Conservation (phyloP, 2,113 vertebrate genomes). For the Gallinago paraguaiae region DNA sequence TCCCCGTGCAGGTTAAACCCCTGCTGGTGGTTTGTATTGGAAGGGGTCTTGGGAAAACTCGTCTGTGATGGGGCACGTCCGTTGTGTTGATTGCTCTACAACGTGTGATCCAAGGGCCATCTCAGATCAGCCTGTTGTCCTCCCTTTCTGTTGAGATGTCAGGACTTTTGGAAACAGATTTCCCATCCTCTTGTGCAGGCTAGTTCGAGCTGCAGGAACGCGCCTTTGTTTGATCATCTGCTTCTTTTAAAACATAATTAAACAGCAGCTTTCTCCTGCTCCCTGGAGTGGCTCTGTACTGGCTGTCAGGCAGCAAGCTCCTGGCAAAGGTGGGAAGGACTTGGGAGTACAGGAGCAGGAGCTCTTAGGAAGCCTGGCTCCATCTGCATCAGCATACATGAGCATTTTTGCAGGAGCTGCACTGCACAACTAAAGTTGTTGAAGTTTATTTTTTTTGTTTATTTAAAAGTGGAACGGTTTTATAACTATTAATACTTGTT, state of each 20-base stretch:
- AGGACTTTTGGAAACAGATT: neutral
- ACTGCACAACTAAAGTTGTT: neutral
- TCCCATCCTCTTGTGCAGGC: neutral
- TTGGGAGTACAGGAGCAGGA: neutral
- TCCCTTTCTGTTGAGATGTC: neutral
- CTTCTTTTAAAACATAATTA: neutral
- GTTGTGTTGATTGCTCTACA: neutral
- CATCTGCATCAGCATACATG: fast-evolving
- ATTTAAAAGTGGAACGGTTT: neutral
- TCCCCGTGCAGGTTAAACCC: neutral
- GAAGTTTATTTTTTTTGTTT: neutral
- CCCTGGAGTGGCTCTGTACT: neutral
- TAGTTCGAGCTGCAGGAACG: neutral
- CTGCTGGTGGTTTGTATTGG: neutral
- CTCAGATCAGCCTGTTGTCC: neutral
- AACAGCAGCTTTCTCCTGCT: neutral
- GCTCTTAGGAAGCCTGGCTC: neutral
- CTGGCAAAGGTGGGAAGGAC: neutral
- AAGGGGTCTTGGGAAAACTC: neutral
- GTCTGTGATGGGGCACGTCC: neutral
- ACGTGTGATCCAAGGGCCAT: fast-evolving
- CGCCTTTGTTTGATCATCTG: neutral
- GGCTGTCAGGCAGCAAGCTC: neutral
- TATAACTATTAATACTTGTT: conserved; percentile 13
- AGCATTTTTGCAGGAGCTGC: neutral